phyloP scores from a whole-genome alignment of 2,113 vertebrate genomes.

The Leiothrix lutea region DNA sequence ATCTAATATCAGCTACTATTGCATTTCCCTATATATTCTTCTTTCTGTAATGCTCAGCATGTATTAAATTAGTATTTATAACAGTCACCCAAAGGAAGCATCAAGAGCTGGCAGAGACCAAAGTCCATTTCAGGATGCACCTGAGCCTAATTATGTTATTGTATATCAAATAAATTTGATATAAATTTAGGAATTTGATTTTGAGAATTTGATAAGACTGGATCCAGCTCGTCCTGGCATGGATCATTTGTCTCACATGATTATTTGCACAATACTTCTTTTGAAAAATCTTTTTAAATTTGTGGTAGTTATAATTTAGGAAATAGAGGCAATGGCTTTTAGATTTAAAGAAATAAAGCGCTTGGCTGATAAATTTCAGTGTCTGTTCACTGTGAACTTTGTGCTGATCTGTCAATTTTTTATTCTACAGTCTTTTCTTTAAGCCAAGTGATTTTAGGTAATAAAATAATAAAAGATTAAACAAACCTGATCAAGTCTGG shows the following conservation, averaged over 20 bases:
- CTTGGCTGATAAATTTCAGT: background rate
- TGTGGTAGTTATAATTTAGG: background rate
- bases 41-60: background rate
- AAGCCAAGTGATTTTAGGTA: background rate
- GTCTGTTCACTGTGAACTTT: background rate
- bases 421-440: background rate
- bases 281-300: background rate
- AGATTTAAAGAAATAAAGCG: background rate
- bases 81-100: constrained; percentile 23
- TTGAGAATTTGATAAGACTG: constrained; percentile 61
- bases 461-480: background rate
- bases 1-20: background rate
- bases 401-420: background rate
- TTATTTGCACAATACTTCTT: constrained; percentile 18
- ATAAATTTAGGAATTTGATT: no score
- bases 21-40: background rate
- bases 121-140: constrained; percentile 46
- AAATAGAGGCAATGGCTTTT: background rate
- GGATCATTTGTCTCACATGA: constrained; percentile 41
- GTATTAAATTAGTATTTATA: constrained; percentile 15
- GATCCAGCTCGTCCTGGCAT: constrained; percentile 8
- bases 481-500: background rate
- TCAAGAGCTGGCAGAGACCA: constrained; percentile 18
- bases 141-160: constrained; percentile 62
- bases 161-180: constrained; percentile 70